phyloP scores from a whole-genome alignment of 2,113 vertebrate genomes.

The Bos javanicus region DNA sequence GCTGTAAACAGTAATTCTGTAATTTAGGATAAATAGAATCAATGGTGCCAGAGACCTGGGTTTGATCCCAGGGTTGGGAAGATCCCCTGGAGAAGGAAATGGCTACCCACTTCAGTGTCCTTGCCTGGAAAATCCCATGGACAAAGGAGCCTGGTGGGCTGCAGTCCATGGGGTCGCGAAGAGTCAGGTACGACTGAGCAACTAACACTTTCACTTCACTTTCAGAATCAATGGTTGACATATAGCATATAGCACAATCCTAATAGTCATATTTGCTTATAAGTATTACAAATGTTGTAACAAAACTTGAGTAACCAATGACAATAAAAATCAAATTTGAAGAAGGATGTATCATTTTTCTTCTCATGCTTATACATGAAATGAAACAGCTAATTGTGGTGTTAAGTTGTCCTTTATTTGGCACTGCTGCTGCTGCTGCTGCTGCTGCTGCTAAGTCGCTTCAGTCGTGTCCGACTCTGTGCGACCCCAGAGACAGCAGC shows the following conservation, averaged over 20 bases:
- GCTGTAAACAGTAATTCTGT: neutral
- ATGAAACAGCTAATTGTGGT: neutral
- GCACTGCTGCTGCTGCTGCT: no score
- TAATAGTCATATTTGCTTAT: neutral
- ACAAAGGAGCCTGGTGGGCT: neutral
- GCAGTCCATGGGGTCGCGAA: accelerated
- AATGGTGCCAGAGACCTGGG: neutral
- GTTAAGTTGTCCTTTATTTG: neutral
- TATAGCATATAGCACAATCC: neutral
- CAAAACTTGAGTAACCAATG: neutral
- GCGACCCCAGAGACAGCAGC: no score
- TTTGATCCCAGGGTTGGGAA: neutral
- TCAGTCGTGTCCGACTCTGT: no score
- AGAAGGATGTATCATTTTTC: neutral
- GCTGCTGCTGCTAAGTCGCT: no score
- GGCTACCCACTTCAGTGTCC: neutral
- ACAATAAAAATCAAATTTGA: neutral
- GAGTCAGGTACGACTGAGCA: neutral
- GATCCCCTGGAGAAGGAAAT: neutral
- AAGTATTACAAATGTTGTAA: neutral
- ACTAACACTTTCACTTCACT: neutral
- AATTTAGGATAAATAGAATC: neutral
- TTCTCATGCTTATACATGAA: neutral
- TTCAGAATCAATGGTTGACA: neutral
- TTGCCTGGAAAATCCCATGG: neutral